These are phyloP conservation scores for Poeciliopsis retropinna DNA, from an alignment of 2,113 vertebrate genomes.

Conservation along the genomic window DNA sequence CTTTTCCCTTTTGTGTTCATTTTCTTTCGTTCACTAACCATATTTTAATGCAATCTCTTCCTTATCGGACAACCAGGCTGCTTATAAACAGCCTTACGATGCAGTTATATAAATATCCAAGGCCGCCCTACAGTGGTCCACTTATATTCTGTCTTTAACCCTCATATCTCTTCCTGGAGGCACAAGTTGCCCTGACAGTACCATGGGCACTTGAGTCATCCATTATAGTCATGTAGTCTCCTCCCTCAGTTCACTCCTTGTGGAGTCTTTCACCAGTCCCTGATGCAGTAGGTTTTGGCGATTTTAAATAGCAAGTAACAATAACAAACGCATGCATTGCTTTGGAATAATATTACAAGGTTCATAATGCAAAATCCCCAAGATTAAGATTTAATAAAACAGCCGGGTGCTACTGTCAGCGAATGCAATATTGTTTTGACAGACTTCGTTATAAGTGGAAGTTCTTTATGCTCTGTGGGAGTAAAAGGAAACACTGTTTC, in stretches of 20 bases:
- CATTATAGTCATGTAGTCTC: slow-evolving; percentile 47
- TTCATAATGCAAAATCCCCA: slow-evolving; percentile 21
- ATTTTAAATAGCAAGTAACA: slow-evolving; percentile 18
- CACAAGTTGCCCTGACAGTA: slow-evolving; percentile 24
- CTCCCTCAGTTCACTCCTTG: slow-evolving; percentile 39
- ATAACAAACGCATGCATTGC: slow-evolving; percentile 43
- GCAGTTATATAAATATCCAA: slow-evolving; percentile 23
- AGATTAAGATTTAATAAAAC: slow-evolving; percentile 14
- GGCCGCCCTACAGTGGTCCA: slow-evolving; percentile 32
- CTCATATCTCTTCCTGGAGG: slow-evolving; percentile 31
- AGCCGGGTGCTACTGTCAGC: slow-evolving; percentile 1
- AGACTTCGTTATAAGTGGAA: neutral
- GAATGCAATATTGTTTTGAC: slow-evolving; percentile 9
- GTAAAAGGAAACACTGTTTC: neutral
- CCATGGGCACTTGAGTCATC: slow-evolving; percentile 46
- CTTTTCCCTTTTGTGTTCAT: neutral
- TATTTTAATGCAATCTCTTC: neutral
- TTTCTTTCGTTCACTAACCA: neutral
- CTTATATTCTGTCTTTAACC: slow-evolving; percentile 24
- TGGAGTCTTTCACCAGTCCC: slow-evolving; percentile 39
- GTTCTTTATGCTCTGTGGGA: neutral
- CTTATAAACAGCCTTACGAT: slow-evolving; percentile 5
- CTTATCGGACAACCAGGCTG: neutral
- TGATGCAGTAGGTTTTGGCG: slow-evolving; percentile 22
- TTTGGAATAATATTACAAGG: slow-evolving; percentile 12